A percentile compares a stretch with the other conserved stretches of the same genome.
phyloP scores from a whole-genome alignment of 2,797 vertebrate species.

The Chelidonichthys spinosus region DNA sequence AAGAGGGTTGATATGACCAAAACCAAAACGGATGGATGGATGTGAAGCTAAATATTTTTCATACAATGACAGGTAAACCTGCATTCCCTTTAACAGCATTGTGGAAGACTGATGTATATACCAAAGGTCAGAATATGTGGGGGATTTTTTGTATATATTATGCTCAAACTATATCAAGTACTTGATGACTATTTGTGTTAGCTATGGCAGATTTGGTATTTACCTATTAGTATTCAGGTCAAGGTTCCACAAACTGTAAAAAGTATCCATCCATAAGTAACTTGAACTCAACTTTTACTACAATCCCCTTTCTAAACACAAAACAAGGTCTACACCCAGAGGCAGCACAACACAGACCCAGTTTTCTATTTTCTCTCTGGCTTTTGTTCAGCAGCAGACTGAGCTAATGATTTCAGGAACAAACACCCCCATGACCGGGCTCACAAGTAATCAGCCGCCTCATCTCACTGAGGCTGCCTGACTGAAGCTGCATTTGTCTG shows the following conservation, averaged over 20 bases:
- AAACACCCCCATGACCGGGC: conserved; percentile 16
- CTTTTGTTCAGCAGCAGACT: conserved; percentile 43
- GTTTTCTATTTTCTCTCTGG: conserved; percentile 43
- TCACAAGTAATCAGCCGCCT: neutral
- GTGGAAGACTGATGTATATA: neutral
- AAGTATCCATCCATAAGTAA: conserved; percentile 1
- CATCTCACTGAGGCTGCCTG: conserved; percentile 5
- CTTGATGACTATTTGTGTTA: neutral
- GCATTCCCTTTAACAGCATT: neutral
- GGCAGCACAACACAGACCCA: conserved; percentile 33
- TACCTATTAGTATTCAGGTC: conserved; percentile 5
- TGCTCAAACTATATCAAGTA: neutral
- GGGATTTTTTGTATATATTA: neutral
- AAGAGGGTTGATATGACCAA: neutral
- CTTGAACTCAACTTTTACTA: conserved; percentile 1
- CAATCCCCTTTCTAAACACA: neutral
- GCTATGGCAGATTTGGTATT: neutral
- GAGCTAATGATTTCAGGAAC: conserved; percentile 38
- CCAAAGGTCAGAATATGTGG: neutral
- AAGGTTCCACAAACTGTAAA: conserved; percentile 3
- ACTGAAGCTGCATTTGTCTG: conserved; percentile 5
- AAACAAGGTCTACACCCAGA: conserved; percentile 5
- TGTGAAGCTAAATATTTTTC: neutral
- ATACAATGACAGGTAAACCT: neutral
- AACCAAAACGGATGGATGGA: neutral